Evolutionary conservation across 2,888 invertebrate genomes (phyloP).

Genomic region (Drosophila phalerata): DNA sequence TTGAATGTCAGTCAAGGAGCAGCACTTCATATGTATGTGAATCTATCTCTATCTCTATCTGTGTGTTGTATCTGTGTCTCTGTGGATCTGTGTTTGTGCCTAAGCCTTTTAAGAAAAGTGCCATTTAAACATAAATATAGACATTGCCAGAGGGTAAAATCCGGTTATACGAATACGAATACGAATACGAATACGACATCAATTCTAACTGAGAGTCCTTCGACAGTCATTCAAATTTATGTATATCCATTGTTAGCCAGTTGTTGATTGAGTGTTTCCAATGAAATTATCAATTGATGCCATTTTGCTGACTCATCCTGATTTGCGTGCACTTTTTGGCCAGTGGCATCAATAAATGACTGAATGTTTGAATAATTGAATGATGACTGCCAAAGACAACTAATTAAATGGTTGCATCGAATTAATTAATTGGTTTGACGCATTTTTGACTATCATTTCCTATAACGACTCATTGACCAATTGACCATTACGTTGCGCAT

Average conservation of each 20-base stretch:
- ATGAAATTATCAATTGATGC: constrained; percentile 76
- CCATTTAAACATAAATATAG: constrained; percentile 80
- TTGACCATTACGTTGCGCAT: constrained; percentile 23
- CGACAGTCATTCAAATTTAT: constrained; percentile 64
- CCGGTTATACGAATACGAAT: constrained; percentile 1
- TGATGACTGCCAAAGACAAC: constrained; percentile 40
- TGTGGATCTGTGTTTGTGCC: constrained; percentile 53
- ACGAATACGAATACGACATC: constrained; percentile 21
- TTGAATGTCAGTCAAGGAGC: constrained; percentile 73
- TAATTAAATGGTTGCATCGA: constrained; percentile 60
- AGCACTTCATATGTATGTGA: constrained; percentile 17
- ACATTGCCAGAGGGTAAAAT: constrained; percentile 60
- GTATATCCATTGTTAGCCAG: constrained; percentile 68
- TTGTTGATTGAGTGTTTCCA: constrained; percentile 76
- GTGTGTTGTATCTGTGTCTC: not conserved
- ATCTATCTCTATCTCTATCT: constrained; percentile 10
- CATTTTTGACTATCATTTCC: constrained; percentile 52
- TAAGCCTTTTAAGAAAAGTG: constrained; percentile 78
- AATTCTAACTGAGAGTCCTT: constrained; percentile 18
- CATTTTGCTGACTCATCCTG: constrained; percentile 56
- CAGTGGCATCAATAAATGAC: constrained; percentile 9
- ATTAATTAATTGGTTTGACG: constrained; percentile 71
- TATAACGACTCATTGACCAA: constrained; percentile 9
- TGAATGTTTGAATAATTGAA: constrained; percentile 23
- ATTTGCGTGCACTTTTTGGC: constrained; percentile 36